These are phyloP conservation scores for Sussaba pulchella DNA, from an alignment of 2,888 invertebrate species.

Conservation along the genomic window DNA sequence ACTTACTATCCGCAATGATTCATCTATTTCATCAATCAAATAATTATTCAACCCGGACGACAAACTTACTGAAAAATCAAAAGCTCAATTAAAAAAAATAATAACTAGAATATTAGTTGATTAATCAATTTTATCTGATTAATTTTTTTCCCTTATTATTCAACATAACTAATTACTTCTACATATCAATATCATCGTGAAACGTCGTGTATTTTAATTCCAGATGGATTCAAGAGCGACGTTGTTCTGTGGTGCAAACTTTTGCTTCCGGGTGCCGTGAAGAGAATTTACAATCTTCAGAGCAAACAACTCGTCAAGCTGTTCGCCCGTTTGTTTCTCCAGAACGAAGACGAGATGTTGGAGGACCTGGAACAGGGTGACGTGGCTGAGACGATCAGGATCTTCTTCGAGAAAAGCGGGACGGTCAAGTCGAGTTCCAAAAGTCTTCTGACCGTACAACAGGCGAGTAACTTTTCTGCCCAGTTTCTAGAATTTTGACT, in stretches of 20 bases:
- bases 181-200: too few species aligned
- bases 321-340: conserved; percentile 92
- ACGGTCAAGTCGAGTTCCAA: conserved; percentile 87
- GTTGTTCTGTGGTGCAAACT: conserved; percentile 92
- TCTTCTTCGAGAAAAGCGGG: conserved; percentile 90
- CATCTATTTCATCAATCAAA: too few species aligned
- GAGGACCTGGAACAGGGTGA: conserved; percentile 95
- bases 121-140: too few species aligned
- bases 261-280: conserved; percentile 92
- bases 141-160: too few species aligned
- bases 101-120: too few species aligned
- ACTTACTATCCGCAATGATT: too few species aligned
- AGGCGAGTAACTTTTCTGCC: conserved; percentile 80
- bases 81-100: too few species aligned
- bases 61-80: too few species aligned
- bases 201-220: conserved; percentile 76
- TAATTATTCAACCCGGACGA: too few species aligned
- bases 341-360: conserved; percentile 92
- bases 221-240: conserved; percentile 91
- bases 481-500: neutral
- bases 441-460: conserved; percentile 90
- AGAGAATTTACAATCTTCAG: conserved; percentile 96
- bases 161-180: too few species aligned
- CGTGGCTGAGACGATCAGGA: conserved; percentile 93
- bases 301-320: conserved; percentile 96